Evolutionary conservation across 2,888 invertebrate genomes (phyloP).

Genomic region (Agrotis clavis): DNA sequence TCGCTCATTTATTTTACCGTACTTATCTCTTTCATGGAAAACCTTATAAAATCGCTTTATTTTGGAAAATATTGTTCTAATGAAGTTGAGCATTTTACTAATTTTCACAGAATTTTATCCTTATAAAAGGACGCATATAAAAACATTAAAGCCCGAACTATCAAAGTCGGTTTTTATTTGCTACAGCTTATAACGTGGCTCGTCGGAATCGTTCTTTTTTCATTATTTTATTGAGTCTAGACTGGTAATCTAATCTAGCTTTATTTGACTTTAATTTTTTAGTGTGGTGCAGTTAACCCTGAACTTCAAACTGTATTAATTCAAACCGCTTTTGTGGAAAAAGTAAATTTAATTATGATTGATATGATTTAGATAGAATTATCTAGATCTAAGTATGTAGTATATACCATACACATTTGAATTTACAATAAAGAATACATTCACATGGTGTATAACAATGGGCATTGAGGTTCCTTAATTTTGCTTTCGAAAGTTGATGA

Average conservation of each 20-base stretch:
- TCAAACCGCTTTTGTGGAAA: not conserved
- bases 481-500: too few species aligned
- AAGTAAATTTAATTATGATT: not conserved
- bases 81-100: not conserved
- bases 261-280: slow-evolving; percentile 26
- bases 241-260: slow-evolving; percentile 46
- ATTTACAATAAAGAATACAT: too few species aligned
- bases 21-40: not conserved
- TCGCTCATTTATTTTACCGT: too few species aligned
- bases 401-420: too few species aligned
- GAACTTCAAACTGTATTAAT: slow-evolving; percentile 14
- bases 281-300: slow-evolving; percentile 6
- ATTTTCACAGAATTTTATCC: not conserved
- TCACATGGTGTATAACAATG: too few species aligned
- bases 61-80: not conserved
- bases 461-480: too few species aligned
- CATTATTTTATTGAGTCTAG: slow-evolving; percentile 50
- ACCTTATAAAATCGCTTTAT: not conserved
- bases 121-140: not conserved
- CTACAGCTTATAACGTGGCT: slow-evolving; percentile 10
- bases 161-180: not conserved
- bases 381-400: too few species aligned
- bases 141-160: slow-evolving; percentile 3
- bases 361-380: too few species aligned
- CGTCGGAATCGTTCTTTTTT: slow-evolving; percentile 16